These are phyloP conservation scores for Dorcus parallelipipedus DNA, from an alignment of 2,888 invertebrate genomes.

Conservation along the genomic window DNA sequence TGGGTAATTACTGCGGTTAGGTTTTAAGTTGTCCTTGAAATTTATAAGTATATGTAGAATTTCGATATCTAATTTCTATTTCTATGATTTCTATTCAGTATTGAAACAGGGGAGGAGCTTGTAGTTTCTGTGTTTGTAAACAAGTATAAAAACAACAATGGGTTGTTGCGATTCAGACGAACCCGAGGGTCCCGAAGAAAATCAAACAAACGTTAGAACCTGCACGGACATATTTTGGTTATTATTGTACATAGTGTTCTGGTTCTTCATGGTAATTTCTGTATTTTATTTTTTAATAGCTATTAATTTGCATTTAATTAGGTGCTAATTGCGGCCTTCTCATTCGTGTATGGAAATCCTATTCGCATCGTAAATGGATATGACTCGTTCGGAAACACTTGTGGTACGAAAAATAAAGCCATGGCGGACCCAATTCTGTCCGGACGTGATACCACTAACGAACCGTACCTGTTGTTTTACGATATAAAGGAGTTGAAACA, in stretches of 20 bases:
- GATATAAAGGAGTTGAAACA: constrained; percentile 71
- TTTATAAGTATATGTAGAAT: too few species aligned
- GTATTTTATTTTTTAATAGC: constrained; percentile 3
- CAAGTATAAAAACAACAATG: constrained; percentile 47
- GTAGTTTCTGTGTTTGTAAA: constrained; percentile 18
- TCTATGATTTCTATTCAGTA: too few species aligned
- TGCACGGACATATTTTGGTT: constrained; percentile 86
- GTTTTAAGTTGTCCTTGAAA: too few species aligned
- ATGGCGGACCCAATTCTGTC: constrained; percentile 71
- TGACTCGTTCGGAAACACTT: constrained; percentile 93
- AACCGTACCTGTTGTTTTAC: constrained; percentile 79
- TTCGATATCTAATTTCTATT: too few species aligned
- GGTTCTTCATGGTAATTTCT: constrained; percentile 74
- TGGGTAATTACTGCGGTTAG: too few species aligned
- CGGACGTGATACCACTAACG: constrained; percentile 76
- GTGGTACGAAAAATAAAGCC: constrained; percentile 80
- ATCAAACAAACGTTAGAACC: constrained; percentile 57
- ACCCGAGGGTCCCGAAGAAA: constrained; percentile 39
- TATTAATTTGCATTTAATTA: constrained; percentile 42
- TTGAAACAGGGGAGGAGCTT: too few species aligned
- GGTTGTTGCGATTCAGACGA: constrained; percentile 67
- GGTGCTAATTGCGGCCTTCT: constrained; percentile 82
- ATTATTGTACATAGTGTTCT: constrained; percentile 72
- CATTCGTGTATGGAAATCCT: constrained; percentile 85
- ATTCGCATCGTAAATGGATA: constrained; percentile 83